Conservation (phyloP, 2,797 vertebrate species). For the Octomys mimax region DNA sequence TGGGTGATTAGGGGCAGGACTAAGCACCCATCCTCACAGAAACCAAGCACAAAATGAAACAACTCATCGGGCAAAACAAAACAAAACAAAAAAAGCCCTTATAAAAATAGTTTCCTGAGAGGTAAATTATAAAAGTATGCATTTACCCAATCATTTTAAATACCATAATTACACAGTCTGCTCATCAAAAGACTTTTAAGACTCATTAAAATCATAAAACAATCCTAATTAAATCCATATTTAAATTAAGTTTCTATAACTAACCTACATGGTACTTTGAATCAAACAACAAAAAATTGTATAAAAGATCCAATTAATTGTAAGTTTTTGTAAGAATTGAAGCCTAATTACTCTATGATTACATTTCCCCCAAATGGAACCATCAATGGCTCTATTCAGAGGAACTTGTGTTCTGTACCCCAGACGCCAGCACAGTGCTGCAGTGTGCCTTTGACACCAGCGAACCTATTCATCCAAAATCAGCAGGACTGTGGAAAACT, state of each 20-base stretch:
- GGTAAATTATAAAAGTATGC: slow-evolving; percentile 89
- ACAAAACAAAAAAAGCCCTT: slow-evolving; percentile 86
- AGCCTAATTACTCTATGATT: slow-evolving; percentile 86
- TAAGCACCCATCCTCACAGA: slow-evolving; percentile 78
- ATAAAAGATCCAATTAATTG: slow-evolving; percentile 87
- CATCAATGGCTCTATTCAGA: slow-evolving; percentile 85
- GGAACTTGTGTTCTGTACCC: slow-evolving; percentile 83
- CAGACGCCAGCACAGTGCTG: slow-evolving; percentile 76
- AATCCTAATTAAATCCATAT: slow-evolving; percentile 91
- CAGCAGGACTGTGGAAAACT: slow-evolving; percentile 79
- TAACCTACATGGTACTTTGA: slow-evolving; percentile 86
- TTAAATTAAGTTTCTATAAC: slow-evolving; percentile 90
- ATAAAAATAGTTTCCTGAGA: slow-evolving; percentile 88
- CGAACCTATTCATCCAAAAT: slow-evolving; percentile 79
- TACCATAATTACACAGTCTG: slow-evolving; percentile 89
- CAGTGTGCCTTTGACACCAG: slow-evolving; percentile 79
- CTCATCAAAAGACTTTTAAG: slow-evolving; percentile 90
- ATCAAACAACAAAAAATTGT: slow-evolving; percentile 86
- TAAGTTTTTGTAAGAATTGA: slow-evolving; percentile 87
- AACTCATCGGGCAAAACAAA: slow-evolving; percentile 86
- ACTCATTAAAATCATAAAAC: slow-evolving; percentile 91
- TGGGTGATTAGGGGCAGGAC: slow-evolving; percentile 82
- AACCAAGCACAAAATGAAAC: slow-evolving; percentile 87
- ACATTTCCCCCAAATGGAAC: slow-evolving; percentile 82
- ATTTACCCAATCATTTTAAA: slow-evolving; percentile 91